A percentile compares a stretch with the other conserved stretches of the same genome.
phyloP scores from a whole-genome alignment of 2,113 vertebrate species.

The Lycaon pictus region DNA sequence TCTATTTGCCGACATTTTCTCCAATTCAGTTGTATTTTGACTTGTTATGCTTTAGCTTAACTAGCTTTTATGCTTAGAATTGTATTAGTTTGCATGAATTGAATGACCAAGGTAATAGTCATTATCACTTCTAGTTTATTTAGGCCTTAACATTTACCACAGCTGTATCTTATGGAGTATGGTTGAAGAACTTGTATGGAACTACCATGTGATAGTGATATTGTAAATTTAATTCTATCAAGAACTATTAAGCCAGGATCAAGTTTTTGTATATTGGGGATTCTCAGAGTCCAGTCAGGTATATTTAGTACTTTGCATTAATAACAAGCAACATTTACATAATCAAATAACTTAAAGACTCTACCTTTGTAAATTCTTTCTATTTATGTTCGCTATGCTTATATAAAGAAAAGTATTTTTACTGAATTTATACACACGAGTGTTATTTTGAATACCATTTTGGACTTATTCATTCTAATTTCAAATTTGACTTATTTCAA shows the following conservation, averaged over 20 bases:
- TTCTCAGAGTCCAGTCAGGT: not conserved
- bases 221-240: not conserved
- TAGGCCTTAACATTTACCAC: not conserved
- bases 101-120: not conserved
- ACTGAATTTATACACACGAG: not conserved
- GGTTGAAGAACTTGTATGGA: not conserved
- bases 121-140: not conserved
- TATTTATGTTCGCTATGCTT: not conserved
- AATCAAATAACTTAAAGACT: slow-evolving; percentile 13
- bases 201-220: not conserved
- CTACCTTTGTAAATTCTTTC: slow-evolving; percentile 44
- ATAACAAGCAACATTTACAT: slow-evolving; percentile 38
- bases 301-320: slow-evolving; percentile 4
- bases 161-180: not conserved
- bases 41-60: slow-evolving; percentile 3
- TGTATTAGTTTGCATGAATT: not conserved
- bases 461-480: slow-evolving; percentile 29
- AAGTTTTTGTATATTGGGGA: slow-evolving; percentile 19
- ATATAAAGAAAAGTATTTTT: not conserved
- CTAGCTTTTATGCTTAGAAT: slow-evolving; percentile 9
- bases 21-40: slow-evolving; percentile 18
- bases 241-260: slow-evolving; percentile 19
- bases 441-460: slow-evolving; percentile 20
- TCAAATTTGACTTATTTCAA: slow-evolving; percentile 25
- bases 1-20: slow-evolving; percentile 40